Evolutionary conservation across 2,797 vertebrate species (phyloP).

Genomic region (Tinamus major): DNA sequence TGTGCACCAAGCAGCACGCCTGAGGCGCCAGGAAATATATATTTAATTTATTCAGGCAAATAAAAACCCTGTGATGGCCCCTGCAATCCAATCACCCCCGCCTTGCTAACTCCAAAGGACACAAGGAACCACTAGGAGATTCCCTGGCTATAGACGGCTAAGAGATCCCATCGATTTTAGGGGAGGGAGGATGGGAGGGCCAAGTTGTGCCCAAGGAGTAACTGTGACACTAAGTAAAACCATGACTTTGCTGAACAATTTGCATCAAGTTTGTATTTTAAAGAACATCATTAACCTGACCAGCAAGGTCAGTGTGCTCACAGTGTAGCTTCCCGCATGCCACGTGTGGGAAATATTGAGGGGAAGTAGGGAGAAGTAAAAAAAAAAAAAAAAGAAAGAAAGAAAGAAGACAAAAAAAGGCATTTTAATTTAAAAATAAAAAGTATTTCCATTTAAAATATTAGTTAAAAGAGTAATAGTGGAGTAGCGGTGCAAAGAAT

Average conservation of each 20-base stretch:
- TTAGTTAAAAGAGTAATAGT: background rate
- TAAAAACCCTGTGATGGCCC: rapidly evolving
- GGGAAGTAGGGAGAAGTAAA: background rate
- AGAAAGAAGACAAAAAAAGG: too few relatives aligned
- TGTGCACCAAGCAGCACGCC: background rate
- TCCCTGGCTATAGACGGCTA: background rate
- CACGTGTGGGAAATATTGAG: rapidly evolving
- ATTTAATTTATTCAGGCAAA: background rate
- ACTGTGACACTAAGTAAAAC: background rate
- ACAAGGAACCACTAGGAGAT: background rate
- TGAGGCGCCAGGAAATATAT: background rate
- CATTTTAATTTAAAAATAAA: too few relatives aligned
- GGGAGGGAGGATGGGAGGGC: rapidly evolving
- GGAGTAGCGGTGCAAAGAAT: background rate
- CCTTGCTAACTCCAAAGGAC: background rate
- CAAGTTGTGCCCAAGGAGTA: background rate
- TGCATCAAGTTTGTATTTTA: background rate
- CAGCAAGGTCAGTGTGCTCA: background rate
- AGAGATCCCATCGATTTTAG: background rate
- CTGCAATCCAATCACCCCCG: background rate
- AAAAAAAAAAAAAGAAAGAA: background rate
- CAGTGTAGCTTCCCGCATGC: background rate
- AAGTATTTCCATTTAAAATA: background rate
- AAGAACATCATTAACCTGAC: background rate
- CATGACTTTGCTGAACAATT: background rate